Base-by-base conservation (phyloP, 2,797 vertebrate genomes). In the Okamejei kenojei region DNA sequence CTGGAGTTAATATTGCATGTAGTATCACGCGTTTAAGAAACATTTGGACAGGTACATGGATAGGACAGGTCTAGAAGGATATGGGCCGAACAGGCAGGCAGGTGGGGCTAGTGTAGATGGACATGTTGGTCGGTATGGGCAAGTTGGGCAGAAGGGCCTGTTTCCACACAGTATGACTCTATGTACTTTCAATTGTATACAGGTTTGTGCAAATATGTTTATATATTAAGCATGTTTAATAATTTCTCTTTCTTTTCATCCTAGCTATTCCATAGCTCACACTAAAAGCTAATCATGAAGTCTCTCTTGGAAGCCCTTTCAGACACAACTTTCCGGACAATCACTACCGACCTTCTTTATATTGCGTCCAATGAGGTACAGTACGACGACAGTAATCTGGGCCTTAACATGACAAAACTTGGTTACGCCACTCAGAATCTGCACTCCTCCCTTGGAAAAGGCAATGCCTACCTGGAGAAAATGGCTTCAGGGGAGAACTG, bases 301-400 rank as follows among this genome's bases (percentile, higher is more conserved):
- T 99, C 98, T 93, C 95, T 98, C 96, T 96, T 99, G 96, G 98
- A 99, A 95, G 99, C 98, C 95, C 98, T 99, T 95, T 98, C 99
- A 77, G 99, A 99, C 94, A 99, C 98, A 94, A 99, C 98, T 93
- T 99, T 99, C 96, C 97, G 98, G 96, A 99, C 99, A 96, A 99
- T 99, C 95, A 99, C 98, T 1, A 99, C 98, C 93, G 98, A 99
- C 95, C 97, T 99, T 93, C 97, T 98, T 94, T 99, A 97, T 94
- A 95, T 98, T 94, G 98, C 98, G 94, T 98, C 98, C 93, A 99
- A 99, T 93, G 97, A 99, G 76, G 98, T 98, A 94, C 98, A 98
- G 95, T 99, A 99, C 93, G 96, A 97, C 96, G 96, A 97, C 94
- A 94, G 96, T 95, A 97, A 97, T 65, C 94, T 96, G 0, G 96